These are phyloP conservation scores for Coelopa pilipes DNA, from an alignment of 2,888 invertebrate genomes.

Conservation along the genomic window DNA sequence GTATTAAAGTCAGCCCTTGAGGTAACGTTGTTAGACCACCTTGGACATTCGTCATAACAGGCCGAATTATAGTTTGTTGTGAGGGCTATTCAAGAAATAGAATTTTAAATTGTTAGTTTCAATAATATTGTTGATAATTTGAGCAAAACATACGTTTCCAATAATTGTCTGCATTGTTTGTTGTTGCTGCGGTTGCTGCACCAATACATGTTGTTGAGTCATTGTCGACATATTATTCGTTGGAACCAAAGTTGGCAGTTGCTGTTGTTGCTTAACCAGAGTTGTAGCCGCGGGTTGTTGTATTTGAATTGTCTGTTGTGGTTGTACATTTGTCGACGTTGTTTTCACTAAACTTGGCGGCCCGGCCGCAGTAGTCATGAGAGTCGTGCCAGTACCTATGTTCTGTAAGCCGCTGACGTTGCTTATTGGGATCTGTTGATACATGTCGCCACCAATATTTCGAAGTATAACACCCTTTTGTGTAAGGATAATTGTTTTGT, in stretches of 20 bases:
- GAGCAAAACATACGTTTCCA: constrained; percentile 59
- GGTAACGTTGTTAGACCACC: constrained; percentile 62
- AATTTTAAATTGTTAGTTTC: not conserved
- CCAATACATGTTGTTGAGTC: constrained; percentile 61
- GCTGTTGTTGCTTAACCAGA: constrained; percentile 55
- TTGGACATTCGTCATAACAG: constrained; percentile 62
- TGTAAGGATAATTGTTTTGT: constrained; percentile 65
- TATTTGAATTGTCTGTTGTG: constrained; percentile 52
- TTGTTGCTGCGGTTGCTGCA: constrained; percentile 60
- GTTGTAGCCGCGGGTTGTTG: constrained; percentile 50
- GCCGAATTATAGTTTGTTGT: constrained; percentile 66
- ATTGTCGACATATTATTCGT: constrained; percentile 54
- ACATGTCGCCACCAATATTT: constrained; percentile 66
- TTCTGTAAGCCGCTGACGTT: constrained; percentile 62
- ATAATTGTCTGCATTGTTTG: constrained; percentile 55
- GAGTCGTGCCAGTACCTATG: constrained; percentile 56
- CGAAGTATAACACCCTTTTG: constrained; percentile 66
- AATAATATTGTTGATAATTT: not conserved
- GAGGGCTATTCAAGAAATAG: constrained; percentile 51
- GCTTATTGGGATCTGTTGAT: constrained; percentile 66
- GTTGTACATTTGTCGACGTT: constrained; percentile 55
- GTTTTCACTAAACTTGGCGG: constrained; percentile 64
- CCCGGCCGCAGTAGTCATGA: constrained; percentile 63
- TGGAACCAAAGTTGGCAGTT: constrained; percentile 55
- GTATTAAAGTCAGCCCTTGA: constrained; percentile 66